Conservation (phyloP, 2,888 invertebrate genomes). For the Epiblema foenella region DNA sequence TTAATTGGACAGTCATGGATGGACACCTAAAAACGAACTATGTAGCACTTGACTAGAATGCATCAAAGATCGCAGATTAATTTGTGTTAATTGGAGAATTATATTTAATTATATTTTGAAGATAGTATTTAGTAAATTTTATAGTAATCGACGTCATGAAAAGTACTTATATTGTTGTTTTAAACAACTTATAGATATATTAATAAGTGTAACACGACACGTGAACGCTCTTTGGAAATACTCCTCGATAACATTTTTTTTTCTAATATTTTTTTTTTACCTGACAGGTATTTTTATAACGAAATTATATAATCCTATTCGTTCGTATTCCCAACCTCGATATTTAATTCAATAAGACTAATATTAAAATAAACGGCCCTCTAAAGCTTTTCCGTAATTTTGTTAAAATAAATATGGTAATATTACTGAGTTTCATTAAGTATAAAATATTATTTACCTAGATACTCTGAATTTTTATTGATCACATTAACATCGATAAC, state of each 20-base stretch:
- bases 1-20: not conserved
- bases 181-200: not conserved
- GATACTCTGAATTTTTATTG: too few relatives aligned
- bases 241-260: too few relatives aligned
- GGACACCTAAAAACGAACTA: not conserved
- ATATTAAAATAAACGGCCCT: too few relatives aligned
- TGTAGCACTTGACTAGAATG: not conserved
- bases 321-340: too few relatives aligned
- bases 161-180: not conserved
- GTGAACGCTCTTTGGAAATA: not conserved
- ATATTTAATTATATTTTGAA: not conserved
- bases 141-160: conserved; percentile 3
- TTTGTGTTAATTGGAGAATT: not conserved
- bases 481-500: too few relatives aligned
- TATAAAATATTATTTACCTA: too few relatives aligned
- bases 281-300: too few relatives aligned
- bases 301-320: not conserved
- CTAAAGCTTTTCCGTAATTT: too few relatives aligned
- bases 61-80: not conserved
- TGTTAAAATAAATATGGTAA: too few relatives aligned
- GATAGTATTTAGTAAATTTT: not conserved
- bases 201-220: not conserved
- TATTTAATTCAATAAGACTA: too few relatives aligned
- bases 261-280: too few relatives aligned
- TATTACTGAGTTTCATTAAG: too few relatives aligned